A percentile compares a stretch with the other conserved stretches of the same genome.
Evolutionary conservation across 2,113 vertebrate genomes (phyloP).

Genomic region (Microcebus tavaratra): DNA sequence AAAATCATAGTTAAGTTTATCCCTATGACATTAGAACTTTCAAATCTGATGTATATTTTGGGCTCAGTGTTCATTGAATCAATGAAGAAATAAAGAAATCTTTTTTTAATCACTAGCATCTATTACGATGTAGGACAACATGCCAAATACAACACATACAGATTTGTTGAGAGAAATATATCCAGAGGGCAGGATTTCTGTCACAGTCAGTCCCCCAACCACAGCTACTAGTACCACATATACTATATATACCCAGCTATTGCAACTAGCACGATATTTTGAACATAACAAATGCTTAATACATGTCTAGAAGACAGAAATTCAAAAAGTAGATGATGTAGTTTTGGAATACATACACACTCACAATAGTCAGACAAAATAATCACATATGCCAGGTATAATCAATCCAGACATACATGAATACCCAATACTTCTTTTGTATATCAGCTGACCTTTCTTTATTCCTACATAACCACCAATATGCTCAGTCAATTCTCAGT

Average conservation of each 20-base stretch:
- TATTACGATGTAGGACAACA: background rate
- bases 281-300: background rate
- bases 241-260: background rate
- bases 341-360: background rate
- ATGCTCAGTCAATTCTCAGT: background rate
- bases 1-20: slow-evolving; percentile 2
- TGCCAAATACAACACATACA: background rate
- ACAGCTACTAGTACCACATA: background rate
- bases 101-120: background rate
- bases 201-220: background rate
- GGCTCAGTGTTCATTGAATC: background rate
- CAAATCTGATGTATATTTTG: background rate
- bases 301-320: background rate
- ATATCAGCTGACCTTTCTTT: background rate
- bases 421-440: background rate
- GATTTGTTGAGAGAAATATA: background rate
- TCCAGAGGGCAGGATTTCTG: background rate
- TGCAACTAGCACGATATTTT: background rate
- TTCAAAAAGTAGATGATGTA: background rate
- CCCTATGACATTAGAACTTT: background rate
- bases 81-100: background rate
- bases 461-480: background rate
- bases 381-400: background rate
- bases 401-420: background rate
- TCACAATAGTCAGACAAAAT: background rate